These are phyloP conservation scores for Lepus oiostolus DNA, from an alignment of 2,797 vertebrate genomes.

Conservation along the genomic window DNA sequence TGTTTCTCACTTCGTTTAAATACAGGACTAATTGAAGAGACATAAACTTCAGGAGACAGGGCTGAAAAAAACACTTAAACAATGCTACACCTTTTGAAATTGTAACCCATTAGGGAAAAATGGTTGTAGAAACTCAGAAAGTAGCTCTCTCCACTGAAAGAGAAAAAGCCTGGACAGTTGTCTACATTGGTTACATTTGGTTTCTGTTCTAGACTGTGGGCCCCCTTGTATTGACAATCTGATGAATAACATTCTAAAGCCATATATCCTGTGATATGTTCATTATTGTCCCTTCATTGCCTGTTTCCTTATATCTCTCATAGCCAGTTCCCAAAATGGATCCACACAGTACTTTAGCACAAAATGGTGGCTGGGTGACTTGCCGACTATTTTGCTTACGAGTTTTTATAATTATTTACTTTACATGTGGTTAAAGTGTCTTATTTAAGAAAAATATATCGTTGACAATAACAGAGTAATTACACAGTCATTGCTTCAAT, in stretches of 20 bases:
- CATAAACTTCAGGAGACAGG: background rate
- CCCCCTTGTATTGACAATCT: background rate
- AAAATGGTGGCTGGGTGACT: slow-evolving; percentile 48
- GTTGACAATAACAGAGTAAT: slow-evolving; percentile 88
- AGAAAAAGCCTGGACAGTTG: background rate
- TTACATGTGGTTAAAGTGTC: slow-evolving; percentile 83
- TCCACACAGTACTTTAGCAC: slow-evolving; percentile 42
- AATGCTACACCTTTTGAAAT: background rate
- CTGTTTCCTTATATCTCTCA: background rate
- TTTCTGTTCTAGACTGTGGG: background rate
- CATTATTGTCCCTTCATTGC: background rate
- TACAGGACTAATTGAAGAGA: background rate
- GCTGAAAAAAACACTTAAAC: slow-evolving; percentile 15
- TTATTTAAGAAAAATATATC: slow-evolving; percentile 87
- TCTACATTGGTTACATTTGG: background rate
- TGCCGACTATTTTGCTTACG: slow-evolving; percentile 73
- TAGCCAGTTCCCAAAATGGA: background rate
- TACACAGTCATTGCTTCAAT: slow-evolving; percentile 87
- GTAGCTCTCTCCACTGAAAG: background rate
- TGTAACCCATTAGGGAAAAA: background rate
- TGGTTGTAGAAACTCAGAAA: slow-evolving; percentile 3
- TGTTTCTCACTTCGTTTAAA: slow-evolving; percentile 15
- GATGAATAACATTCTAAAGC: background rate
- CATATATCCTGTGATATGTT: background rate
- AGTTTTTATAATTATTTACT: slow-evolving; percentile 76